Conservation (phyloP, 2,888 invertebrate genomes). For the Clunio marinus region DNA sequence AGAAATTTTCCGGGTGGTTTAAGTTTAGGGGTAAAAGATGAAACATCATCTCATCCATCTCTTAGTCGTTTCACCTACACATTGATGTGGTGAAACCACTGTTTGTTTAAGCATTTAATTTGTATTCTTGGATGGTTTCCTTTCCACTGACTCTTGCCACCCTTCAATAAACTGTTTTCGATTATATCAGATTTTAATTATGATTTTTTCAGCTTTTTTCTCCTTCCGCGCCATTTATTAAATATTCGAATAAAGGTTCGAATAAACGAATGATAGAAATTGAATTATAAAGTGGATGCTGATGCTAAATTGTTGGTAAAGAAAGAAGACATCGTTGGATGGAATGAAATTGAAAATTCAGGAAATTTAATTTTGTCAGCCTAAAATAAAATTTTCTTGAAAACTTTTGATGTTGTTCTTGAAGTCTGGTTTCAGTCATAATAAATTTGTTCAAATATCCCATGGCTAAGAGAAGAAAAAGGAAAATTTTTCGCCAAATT, state of each 20-base stretch:
- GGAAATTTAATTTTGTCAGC: too few relatives aligned
- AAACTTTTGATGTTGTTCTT: too few relatives aligned
- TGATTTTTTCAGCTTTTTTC: neutral
- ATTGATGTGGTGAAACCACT: slow-evolving; percentile 13
- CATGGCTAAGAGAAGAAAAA: neutral
- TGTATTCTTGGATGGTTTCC: neutral
- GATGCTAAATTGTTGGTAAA: neutral
- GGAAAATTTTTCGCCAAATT: slow-evolving; percentile 37
- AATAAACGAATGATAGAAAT: neutral
- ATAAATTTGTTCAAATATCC: neutral
- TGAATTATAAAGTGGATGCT: neutral
- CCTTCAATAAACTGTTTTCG: slow-evolving; percentile 16
- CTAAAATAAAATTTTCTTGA: too few relatives aligned
- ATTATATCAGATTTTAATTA: slow-evolving; percentile 35
- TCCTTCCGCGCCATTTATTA: neutral
- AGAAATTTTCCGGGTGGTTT: neutral
- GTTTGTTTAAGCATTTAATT: slow-evolving; percentile 27
- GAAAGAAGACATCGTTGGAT: neutral
- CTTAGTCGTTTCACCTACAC: neutral
- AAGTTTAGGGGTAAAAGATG: slow-evolving; percentile 3
- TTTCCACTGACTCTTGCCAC: neutral
- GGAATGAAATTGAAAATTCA: too few relatives aligned
- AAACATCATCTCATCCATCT: neutral
- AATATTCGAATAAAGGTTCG: neutral
- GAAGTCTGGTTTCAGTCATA: neutral